phyloP scores from a whole-genome alignment of 2,797 vertebrate genomes.

The Enteromius argenteus region DNA sequence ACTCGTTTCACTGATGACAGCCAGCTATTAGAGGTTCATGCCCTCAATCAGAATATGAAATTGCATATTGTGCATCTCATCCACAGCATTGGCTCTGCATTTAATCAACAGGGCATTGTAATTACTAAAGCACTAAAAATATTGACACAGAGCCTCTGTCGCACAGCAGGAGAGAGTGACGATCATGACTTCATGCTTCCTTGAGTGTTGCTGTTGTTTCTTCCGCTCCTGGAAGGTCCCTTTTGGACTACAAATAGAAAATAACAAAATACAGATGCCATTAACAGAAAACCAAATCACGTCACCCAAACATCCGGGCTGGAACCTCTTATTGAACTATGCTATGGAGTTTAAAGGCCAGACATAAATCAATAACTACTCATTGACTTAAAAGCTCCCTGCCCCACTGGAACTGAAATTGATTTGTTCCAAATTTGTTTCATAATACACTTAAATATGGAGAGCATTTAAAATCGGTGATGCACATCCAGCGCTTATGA shows the following conservation, averaged over 20 bases:
- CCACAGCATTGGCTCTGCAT: neutral
- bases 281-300: constrained; percentile 6
- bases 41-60: constrained; percentile 29
- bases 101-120: neutral
- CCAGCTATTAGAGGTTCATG: neutral
- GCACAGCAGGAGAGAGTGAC: neutral
- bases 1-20: constrained; percentile 16
- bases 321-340: constrained; percentile 12
- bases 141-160: neutral
- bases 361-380: constrained; percentile 18
- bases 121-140: neutral
- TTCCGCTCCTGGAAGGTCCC: neutral
- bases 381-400: neutral
- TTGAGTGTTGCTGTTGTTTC: neutral
- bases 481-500: neutral
- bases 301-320: constrained; percentile 11
- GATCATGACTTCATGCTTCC: neutral
- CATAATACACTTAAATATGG: neutral
- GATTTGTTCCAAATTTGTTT: constrained; percentile 26
- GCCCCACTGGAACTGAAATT: neutral
- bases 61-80: constrained; percentile 1
- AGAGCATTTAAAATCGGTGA: neutral
- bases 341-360: constrained; percentile 25
- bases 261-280: neutral
- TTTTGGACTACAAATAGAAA: neutral